Conservation (phyloP, 2,113 vertebrate genomes). For the Cynopterus brachyotis region DNA sequence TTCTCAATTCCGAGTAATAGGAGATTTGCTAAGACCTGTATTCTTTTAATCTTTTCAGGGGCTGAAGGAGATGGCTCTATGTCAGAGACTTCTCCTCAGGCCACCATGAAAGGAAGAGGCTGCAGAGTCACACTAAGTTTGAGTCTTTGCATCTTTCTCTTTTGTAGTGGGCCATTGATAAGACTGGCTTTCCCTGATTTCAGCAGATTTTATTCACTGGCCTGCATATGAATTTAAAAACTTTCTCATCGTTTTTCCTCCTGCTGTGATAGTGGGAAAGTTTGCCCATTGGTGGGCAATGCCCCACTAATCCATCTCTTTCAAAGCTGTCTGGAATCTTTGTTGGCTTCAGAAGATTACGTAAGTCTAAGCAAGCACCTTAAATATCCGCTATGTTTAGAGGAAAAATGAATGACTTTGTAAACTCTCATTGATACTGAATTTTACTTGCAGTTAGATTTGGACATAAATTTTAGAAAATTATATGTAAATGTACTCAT, state of each 20-base stretch:
- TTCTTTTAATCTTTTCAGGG: slow-evolving; percentile 51
- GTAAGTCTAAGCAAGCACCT: slow-evolving; percentile 48
- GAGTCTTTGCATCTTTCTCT: not conserved
- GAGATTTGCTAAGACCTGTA: not conserved
- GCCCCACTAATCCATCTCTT: slow-evolving; percentile 53
- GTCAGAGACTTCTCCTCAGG: slow-evolving; percentile 37
- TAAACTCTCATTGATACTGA: slow-evolving; percentile 74
- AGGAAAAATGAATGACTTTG: slow-evolving; percentile 70
- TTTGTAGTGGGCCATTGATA: not conserved
- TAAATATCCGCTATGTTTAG: slow-evolving; percentile 72
- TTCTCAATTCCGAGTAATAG: not conserved
- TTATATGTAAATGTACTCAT: slow-evolving; percentile 83
- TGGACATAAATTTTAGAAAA: slow-evolving; percentile 76
- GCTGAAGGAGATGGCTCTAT: not conserved
- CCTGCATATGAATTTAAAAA: not conserved
- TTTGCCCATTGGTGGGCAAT: slow-evolving; percentile 60
- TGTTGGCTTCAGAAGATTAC: slow-evolving; percentile 45
- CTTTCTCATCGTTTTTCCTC: slow-evolving; percentile 53
- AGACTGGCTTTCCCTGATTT: not conserved
- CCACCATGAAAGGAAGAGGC: slow-evolving; percentile 29
- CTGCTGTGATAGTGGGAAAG: slow-evolving; percentile 15
- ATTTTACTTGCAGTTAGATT: slow-evolving; percentile 70
- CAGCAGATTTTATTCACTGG: slow-evolving; percentile 44
- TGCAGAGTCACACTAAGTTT: not conserved
- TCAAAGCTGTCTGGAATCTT: slow-evolving; percentile 2